Evolutionary conservation across 2,888 invertebrate species (phyloP).

Genomic region (Diarsia dahlii): DNA sequence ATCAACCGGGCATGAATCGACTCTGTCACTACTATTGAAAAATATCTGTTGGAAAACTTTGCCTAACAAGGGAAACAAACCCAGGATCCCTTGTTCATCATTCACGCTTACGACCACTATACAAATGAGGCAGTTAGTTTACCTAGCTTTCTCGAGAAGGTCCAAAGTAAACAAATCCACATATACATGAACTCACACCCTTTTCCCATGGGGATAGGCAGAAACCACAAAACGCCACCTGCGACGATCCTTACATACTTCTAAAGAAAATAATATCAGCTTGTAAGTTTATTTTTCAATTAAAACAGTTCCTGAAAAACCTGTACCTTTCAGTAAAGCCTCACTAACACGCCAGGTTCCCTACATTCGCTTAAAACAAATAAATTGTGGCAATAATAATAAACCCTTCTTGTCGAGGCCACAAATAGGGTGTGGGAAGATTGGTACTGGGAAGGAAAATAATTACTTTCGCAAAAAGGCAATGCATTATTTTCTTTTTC

Average conservation of each 20-base stretch:
- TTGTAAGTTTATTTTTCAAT: background rate
- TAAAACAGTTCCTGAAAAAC: conserved; percentile 1
- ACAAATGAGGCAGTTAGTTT: background rate
- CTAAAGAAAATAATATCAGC: no score
- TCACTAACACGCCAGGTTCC: background rate
- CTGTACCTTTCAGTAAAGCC: conserved; percentile 9
- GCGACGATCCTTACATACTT: no score
- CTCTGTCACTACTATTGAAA: background rate
- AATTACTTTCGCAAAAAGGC: conserved; percentile 9
- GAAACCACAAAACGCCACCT: no score
- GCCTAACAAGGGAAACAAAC: background rate
- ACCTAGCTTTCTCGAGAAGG: background rate
- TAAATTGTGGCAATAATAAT: conserved; percentile 51
- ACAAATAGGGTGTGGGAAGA: conserved; percentile 20
- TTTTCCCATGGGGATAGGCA: no score
- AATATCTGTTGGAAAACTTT: background rate
- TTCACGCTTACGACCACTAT: background rate
- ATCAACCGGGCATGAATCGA: background rate
- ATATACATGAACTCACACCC: no score
- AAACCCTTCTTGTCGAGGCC: conserved; percentile 44
- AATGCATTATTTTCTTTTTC: background rate
- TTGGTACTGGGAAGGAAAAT: background rate
- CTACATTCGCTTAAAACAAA: conserved; percentile 31
- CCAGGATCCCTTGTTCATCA: background rate
- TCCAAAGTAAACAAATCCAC: background rate